phyloP scores from a whole-genome alignment of 2,797 vertebrate genomes.

The Rhinogobio ventralis region DNA sequence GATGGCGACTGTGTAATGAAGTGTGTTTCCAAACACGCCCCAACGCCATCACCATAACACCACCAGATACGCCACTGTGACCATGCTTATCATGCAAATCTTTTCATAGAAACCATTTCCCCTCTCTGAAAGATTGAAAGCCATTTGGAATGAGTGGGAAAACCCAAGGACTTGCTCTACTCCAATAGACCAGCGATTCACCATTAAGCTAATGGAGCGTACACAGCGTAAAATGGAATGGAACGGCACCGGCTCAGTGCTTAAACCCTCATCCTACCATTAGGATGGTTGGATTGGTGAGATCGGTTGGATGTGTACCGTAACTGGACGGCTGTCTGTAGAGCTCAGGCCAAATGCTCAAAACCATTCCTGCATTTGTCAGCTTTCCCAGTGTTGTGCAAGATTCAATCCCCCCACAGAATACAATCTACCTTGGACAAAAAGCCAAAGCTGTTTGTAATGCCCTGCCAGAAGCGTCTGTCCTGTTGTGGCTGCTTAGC shows the following conservation, averaged over 20 bases:
- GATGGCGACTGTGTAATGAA: conserved; percentile 16
- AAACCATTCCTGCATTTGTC: conserved; percentile 39
- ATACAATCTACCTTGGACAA: conserved; percentile 15
- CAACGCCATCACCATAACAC: not conserved
- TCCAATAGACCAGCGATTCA: conserved; percentile 21
- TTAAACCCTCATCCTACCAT: conserved; percentile 31
- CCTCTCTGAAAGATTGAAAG: conserved; percentile 17
- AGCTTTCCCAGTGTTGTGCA: conserved; percentile 9
- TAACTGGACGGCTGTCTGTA: conserved; percentile 15
- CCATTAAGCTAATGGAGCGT: conserved; percentile 44
- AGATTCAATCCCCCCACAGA: conserved; percentile 15
- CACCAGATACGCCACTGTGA: not conserved
- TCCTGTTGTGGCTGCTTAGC: not conserved
- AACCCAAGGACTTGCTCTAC: conserved; percentile 27
- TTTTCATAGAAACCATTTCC: conserved; percentile 22
- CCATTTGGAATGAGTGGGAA: conserved; percentile 33
- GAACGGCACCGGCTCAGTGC: conserved; percentile 26
- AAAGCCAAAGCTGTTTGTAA: conserved; percentile 15
- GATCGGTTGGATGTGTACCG: conserved; percentile 23
- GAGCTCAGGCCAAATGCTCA: conserved; percentile 13
- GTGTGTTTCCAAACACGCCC: conserved; percentile 14
- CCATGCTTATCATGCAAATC: not conserved
- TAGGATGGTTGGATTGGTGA: conserved; percentile 15
- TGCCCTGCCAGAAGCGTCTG: not conserved
- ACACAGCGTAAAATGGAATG: conserved; percentile 13